Evolutionary conservation across 2,113 vertebrate species (phyloP).

Genomic region (Cyanoramphus novaezelandiae): DNA sequence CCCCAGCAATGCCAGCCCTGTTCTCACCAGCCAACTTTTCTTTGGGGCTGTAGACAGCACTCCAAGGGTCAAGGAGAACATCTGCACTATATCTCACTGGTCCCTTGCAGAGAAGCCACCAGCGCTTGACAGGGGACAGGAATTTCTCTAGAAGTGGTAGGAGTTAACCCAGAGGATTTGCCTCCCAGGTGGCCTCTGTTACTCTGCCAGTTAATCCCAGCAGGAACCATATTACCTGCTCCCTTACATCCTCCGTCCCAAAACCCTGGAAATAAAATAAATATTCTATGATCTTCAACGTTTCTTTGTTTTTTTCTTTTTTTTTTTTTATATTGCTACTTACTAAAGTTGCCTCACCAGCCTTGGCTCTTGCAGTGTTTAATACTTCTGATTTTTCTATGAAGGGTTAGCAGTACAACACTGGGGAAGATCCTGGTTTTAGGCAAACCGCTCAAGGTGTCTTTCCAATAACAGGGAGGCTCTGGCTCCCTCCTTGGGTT

Average conservation of each 20-base stretch:
- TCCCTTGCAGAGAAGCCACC: not conserved
- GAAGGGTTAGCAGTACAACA: not conserved
- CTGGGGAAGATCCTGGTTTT: not conserved
- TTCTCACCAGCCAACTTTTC: not conserved
- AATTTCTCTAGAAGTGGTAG: not conserved
- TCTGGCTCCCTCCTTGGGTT: not conserved
- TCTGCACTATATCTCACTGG: rapidly evolving
- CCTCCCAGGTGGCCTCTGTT: not conserved
- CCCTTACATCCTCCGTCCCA: not conserved
- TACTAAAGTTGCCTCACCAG: not conserved
- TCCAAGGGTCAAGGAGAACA: not conserved
- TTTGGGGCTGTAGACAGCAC: rapidly evolving
- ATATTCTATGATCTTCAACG: not conserved
- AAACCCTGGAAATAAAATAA: not conserved
- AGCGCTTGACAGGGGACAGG: not conserved
- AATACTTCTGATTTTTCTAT: not conserved
- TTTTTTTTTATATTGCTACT: not conserved
- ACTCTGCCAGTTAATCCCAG: not conserved
- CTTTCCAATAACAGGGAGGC: not conserved
- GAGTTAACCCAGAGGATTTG: not conserved
- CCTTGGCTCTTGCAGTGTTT: not conserved
- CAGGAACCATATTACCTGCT: not conserved
- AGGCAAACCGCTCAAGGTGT: not conserved
- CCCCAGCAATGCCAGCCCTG: rapidly evolving
- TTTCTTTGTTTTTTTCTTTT: not conserved